phyloP scores from a whole-genome alignment of 2,888 invertebrate genomes.

The Yponomeuta plumbellus region DNA sequence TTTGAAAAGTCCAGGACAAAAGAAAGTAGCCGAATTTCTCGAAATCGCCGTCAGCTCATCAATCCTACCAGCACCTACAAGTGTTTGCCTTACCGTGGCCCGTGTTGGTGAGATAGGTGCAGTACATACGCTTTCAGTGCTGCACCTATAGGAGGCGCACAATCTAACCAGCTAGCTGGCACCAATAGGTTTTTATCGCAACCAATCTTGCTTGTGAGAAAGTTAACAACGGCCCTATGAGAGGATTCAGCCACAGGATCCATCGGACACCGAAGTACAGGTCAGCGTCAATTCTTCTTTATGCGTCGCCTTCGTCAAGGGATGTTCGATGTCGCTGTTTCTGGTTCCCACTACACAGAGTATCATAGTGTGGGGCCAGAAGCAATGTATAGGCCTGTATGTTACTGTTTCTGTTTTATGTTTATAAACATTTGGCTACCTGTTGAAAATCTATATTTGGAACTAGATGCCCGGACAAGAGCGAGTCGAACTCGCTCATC shows the following conservation, averaged over 20 bases:
- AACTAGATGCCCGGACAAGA: too few species aligned
- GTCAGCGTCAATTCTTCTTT: not conserved
- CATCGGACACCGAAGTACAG: not conserved
- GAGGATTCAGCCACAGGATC: not conserved
- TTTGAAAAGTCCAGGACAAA: too few species aligned
- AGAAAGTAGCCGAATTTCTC: not conserved
- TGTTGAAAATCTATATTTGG: too few species aligned
- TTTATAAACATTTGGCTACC: too few species aligned
- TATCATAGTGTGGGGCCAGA: too few species aligned
- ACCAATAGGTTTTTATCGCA: conserved; percentile 73
- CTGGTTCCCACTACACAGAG: too few species aligned
- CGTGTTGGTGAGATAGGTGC: conserved; percentile 68
- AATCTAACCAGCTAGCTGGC: conserved; percentile 49
- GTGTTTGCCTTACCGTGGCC: conserved; percentile 68
- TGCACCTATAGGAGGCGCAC: conserved; percentile 31
- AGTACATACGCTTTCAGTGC: conserved; percentile 71
- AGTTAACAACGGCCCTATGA: conserved; percentile 51
- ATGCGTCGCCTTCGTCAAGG: too few species aligned
- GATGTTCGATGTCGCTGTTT: too few species aligned
- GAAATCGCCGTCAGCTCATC: not conserved
- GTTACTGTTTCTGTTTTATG: too few species aligned
- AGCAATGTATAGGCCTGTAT: too few species aligned
- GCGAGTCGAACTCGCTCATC: too few species aligned
- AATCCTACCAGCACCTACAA: conserved; percentile 16
- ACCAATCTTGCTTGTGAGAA: conserved; percentile 68